Evolutionary conservation across 1,140 invertebrate species (phyloP).

Genomic region (Conus ventricosus): DNA sequence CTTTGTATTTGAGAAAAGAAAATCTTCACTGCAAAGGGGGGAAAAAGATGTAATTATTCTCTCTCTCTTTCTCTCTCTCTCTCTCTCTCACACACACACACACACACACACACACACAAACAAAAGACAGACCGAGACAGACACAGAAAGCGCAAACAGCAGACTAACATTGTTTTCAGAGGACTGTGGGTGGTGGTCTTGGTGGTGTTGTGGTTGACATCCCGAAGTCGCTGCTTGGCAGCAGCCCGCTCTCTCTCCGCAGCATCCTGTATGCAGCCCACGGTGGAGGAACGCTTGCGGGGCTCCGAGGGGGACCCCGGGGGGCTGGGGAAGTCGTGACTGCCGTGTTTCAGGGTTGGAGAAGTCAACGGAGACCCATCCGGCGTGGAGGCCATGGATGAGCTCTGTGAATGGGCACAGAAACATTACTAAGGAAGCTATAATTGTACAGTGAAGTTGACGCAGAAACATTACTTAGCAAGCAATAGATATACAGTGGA

Average conservation of each 20-base stretch:
- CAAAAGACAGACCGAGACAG: background rate
- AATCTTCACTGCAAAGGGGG: too few species aligned
- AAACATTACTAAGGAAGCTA: too few species aligned
- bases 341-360: slow-evolving; percentile 57
- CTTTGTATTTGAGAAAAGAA: too few species aligned
- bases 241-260: slow-evolving; percentile 29
- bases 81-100: background rate
- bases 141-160: background rate
- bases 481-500: too few species aligned
- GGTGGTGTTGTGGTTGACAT: slow-evolving; percentile 51
- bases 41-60: too few species aligned
- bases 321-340: slow-evolving; percentile 61
- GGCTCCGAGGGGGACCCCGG: slow-evolving; percentile 54
- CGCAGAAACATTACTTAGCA: too few species aligned
- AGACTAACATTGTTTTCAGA: slow-evolving; percentile 66
- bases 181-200: slow-evolving; percentile 43
- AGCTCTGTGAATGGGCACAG: slow-evolving; percentile 49
- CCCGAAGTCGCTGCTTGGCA: slow-evolving; percentile 42
- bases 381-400: slow-evolving; percentile 58
- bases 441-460: too few species aligned
- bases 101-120: slow-evolving; percentile 12
- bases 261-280: slow-evolving; percentile 60
- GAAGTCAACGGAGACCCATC: slow-evolving; percentile 66
- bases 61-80: too few species aligned
- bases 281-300: slow-evolving; percentile 69